Evolutionary conservation across 2,797 vertebrate genomes (phyloP), one percentile per base, ranked within the genome.

Genomic region (Cossypha caffra): DNA sequence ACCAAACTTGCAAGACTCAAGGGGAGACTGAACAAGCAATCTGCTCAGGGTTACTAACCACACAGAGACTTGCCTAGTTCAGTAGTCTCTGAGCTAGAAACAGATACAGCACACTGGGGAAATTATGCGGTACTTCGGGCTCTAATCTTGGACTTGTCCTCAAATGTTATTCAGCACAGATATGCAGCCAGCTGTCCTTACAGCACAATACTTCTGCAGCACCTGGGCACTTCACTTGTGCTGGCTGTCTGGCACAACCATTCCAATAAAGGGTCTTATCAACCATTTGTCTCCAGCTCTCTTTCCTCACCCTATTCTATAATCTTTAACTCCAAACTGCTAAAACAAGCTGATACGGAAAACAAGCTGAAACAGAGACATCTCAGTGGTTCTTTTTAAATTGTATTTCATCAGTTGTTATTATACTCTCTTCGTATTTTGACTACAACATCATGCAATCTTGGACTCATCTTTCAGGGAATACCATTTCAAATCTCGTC

Each of bases 91-190:
- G 54, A 84, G 82, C 51, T 66, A 93, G 80, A 89, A 96, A 89
- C 37, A 3, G 2, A 82, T n/a, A 59, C 19, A 68, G 35, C 29
- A 58, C 92, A 16, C 58, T 35, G 16, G 59, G 84, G 93, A 88
- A 91, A 67, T 1, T 4, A 47, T 57, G 48, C 31, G 61, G 17
- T 38, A 93, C 67, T 88, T 89, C 24, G 8, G 58, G 66, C 42
- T 88, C 79, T 86, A 83, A 92, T 64, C 80, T 90, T 81, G 72
- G 76, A 47, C 38, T 77, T 89, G 51, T 24, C 72, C 87, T 91
- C 51, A 91, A 76, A 55, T 35, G 33, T 68, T 75, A 77, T 45
- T 57, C 61, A 69, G 77, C 38, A 62, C 5, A 86, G 40, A 62
- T 15, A 76, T 42, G 29, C 8, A 47, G 16, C 28, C 17, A 20